Base-by-base conservation (phyloP, 2,113 vertebrate species). In the Passer domesticus region DNA sequence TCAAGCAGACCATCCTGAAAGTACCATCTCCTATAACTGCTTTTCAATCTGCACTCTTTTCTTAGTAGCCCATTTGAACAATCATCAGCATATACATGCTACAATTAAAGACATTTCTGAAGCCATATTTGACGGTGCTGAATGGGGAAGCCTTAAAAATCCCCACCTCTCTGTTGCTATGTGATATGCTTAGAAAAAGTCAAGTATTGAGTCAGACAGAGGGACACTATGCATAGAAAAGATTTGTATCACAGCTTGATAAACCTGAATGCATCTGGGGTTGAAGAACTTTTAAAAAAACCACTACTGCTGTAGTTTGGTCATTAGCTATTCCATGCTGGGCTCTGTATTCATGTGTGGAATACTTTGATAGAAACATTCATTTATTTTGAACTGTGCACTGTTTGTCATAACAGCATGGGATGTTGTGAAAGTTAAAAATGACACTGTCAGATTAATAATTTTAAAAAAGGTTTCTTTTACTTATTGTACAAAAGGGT, bases 391-490 rank as follows among this genome's bases (percentile, higher is more conserved):
- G 62, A 92, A 62, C 28, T 63, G 39, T 79, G 21, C 64, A 27
- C 35, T 94, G 74, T 91, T 95, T 96, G 49, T 79, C 59, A 23
- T 94, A 90, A 76, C 91, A 95, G 83, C 60, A 76, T 95, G 87
- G 66, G 80, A 84, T 95, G 73, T 41, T 92, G 59, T 64, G 37
- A 55, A 92, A 95, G 50, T 87, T 91, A 79, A 84, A 90, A 88
- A 89, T 69, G 15, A 73, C 43, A 25, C 25, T 20, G 41, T 59
- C 62, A 78, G 46, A 74, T 82, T 70, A 91, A 75, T 93, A 0
- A 58, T 70, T 75, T 94, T 63, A 13, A 50, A 87, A 87, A 95
- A 90, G 28, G 9, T n/a, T 90, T 33, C 33, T 94, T 84, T 92
- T 79, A 47, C 66, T 74, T 15, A 20, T 63, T 62, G 30, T 41